Conservation (phyloP, 1,140 invertebrate genomes). For the Procambarus clarkii region DNA sequence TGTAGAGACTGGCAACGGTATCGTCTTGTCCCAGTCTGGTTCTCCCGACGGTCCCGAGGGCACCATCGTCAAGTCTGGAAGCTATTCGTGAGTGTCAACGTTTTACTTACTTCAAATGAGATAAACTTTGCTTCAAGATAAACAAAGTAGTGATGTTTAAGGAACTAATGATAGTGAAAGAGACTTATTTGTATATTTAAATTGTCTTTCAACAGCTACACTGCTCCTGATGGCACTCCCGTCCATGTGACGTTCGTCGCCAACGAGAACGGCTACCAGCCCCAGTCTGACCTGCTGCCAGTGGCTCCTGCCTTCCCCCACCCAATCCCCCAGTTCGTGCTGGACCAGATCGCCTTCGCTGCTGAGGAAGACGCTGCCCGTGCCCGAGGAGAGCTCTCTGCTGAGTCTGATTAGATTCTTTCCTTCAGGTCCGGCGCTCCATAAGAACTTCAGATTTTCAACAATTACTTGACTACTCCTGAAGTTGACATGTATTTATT, state of each 20-base stretch:
- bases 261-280: background rate
- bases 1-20: constrained; percentile 14
- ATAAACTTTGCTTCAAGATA: too few species aligned
- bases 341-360: too few species aligned
- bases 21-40: constrained; percentile 40
- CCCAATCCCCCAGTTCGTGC: too few species aligned
- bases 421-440: background rate
- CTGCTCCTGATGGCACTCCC: constrained; percentile 13
- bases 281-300: background rate
- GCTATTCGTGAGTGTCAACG: constrained; percentile 35
- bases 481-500: too few species aligned
- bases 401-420: background rate
- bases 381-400: background rate
- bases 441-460: background rate
- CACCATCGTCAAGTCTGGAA: constrained; percentile 42
- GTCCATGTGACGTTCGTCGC: background rate
- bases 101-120: too few species aligned
- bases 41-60: constrained; percentile 53
- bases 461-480: background rate
- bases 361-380: too few species aligned
- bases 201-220: constrained; percentile 15
- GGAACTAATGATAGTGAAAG: too few species aligned
- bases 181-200: too few species aligned
- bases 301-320: too few species aligned
- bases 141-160: too few species aligned